phyloP scores from a whole-genome alignment of 2,888 invertebrate genomes.

The Odontocolon sp. region DNA sequence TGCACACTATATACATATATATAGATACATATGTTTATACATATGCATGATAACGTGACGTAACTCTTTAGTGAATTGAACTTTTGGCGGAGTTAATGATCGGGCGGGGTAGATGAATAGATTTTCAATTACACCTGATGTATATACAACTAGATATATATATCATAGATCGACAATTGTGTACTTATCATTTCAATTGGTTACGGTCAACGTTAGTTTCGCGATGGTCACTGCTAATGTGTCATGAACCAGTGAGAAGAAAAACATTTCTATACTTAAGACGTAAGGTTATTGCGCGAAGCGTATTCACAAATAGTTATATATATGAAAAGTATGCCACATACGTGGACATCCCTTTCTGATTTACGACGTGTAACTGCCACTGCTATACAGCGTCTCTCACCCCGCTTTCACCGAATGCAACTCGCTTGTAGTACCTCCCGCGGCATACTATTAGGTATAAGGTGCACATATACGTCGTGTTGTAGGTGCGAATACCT shows the following conservation, averaged over 20 bases:
- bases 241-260: not conserved
- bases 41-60: not conserved
- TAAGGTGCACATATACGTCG: slow-evolving; percentile 1
- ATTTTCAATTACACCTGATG: slow-evolving; percentile 29
- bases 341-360: slow-evolving; percentile 52
- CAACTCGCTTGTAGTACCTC: too few relatives aligned
- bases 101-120: not conserved
- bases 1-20: too few relatives aligned
- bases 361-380: slow-evolving; percentile 59
- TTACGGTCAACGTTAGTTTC: too few relatives aligned
- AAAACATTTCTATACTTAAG: slow-evolving; percentile 27
- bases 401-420: too few relatives aligned
- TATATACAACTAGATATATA: not conserved
- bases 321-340: slow-evolving; percentile 53
- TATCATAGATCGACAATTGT: not conserved
- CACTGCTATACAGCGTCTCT: slow-evolving; percentile 43
- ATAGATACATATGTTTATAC: too few relatives aligned
- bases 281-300: slow-evolving; percentile 53
- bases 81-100: not conserved
- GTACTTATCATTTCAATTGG: too few relatives aligned
- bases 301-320: slow-evolving; percentile 19
- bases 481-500: not conserved
- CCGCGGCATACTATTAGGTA: slow-evolving; percentile 2
- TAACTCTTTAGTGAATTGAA: not conserved
- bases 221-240: too few relatives aligned